Conservation (phyloP, 2,113 vertebrate genomes). For the Rhagologus leucostigma region DNA sequence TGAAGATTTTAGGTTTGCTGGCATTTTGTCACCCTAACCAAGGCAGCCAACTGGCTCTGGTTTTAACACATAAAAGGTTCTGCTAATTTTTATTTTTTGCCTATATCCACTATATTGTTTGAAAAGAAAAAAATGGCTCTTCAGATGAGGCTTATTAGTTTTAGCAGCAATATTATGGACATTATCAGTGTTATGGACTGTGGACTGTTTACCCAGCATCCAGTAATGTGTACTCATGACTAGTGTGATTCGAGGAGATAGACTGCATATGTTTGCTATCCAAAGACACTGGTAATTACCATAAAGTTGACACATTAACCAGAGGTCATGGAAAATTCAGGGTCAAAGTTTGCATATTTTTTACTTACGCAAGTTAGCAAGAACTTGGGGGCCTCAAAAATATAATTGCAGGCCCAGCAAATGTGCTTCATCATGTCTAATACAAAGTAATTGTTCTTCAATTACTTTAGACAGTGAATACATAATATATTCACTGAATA, state of each 20-base stretch:
- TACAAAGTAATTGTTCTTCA: background rate
- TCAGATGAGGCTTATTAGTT: background rate
- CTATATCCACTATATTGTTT: background rate
- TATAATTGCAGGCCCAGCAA: background rate
- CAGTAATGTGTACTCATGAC: background rate
- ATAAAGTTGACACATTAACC: background rate
- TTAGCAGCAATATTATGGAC: background rate
- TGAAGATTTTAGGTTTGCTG: constrained; percentile 41
- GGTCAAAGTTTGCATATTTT: background rate
- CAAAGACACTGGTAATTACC: background rate
- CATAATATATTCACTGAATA: background rate
- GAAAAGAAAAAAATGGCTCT: background rate
- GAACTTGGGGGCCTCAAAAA: background rate
- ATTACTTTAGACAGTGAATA: background rate
- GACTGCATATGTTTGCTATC: background rate
- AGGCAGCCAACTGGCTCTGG: constrained; percentile 57
- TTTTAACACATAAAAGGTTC: constrained; percentile 38
- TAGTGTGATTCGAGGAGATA: background rate
- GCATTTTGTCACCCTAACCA: constrained; percentile 51
- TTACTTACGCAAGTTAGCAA: background rate
- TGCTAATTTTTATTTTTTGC: constrained; percentile 10
- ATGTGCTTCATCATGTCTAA: background rate
- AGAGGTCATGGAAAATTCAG: background rate
- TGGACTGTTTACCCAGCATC: background rate
- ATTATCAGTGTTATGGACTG: background rate